Evolutionary conservation across 2,888 invertebrate genomes (phyloP), one percentile per base, ranked within the genome.

Genomic region (Tenodera sinensis): DNA sequence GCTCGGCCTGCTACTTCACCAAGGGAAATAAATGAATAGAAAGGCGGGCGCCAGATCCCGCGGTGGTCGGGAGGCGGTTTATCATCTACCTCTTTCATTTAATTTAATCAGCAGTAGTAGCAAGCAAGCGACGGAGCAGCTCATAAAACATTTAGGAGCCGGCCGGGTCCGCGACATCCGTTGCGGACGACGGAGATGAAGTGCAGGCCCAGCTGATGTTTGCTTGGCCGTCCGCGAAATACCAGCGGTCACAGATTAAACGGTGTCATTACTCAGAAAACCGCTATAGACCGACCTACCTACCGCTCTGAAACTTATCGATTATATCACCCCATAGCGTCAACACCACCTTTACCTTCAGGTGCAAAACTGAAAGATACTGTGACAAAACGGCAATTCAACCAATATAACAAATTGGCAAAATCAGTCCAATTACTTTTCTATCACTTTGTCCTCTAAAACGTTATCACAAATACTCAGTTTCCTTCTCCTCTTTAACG

Each of bases 71-170:
- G 15, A 83, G 83, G 83, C 83, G 83, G 14, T 85, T 27, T 15
- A 85, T 85, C 85, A 85, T 85, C 85, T 14, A n/a, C 85, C 47
- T 85, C 85, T 85, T 85, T 85, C 85, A 85, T 85, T 85, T 85
- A 85, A 85, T 85, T 85, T 85, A 85, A 85, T 85, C 85, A 85
- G 85, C 85, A 85, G 34, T 42, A 84, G 85, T 71, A 71, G 85
- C n/a, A 42, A n/a, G 28, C 27, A 47, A 85, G 85, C 12, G 47
- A 27, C 27, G 42, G 42, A 47, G 54, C 12, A 47, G n/a, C 85
- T 47, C 85, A 85, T 85, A 85, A 85, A 85, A 85, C 85, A 85
- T 42, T 85, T 85, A 85, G 85, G 28, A 85, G 14, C 47, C n/a
- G n/a, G n/a, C n/a, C n/a, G 28, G 27, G 27, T 85, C 85, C 85